These are phyloP conservation scores for Coenobita brevimanus DNA, from an alignment of 1,140 invertebrate species.

Conservation along the genomic window DNA sequence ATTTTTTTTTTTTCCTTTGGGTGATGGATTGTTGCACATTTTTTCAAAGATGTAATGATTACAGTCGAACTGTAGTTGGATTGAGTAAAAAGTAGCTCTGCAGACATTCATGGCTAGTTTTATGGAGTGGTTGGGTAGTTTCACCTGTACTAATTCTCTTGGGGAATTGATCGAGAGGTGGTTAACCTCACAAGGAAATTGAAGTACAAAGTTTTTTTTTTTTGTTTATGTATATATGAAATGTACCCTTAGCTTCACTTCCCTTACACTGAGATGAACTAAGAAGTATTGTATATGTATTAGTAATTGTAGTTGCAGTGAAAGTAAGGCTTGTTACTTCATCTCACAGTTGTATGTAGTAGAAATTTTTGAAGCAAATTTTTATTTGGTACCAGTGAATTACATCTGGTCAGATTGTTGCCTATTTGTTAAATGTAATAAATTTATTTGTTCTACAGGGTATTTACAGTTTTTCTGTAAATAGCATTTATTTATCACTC, in stretches of 20 bases:
- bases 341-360: no score
- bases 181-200: slow-evolving; percentile 36
- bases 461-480: slow-evolving; percentile 52
- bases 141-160: no score
- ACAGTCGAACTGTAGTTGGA: no score
- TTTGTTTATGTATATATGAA: background rate
- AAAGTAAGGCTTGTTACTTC: background rate
- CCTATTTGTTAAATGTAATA: slow-evolving; percentile 43
- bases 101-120: no score
- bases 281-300: background rate
- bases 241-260: slow-evolving; percentile 30
- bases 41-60: no score
- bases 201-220: slow-evolving; percentile 51
- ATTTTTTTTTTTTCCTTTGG: no score
- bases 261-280: background rate
- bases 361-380: background rate
- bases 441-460: slow-evolving; percentile 60
- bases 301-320: background rate
- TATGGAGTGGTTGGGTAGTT: no score
- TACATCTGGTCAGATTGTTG: slow-evolving; percentile 41
- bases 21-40: no score
- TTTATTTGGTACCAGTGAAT: slow-evolving; percentile 41
- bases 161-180: background rate
- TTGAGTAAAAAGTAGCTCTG: no score
- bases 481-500: slow-evolving; percentile 43